Base-by-base conservation (phyloP, 2,113 vertebrate species). In the Thunnus thynnus region DNA sequence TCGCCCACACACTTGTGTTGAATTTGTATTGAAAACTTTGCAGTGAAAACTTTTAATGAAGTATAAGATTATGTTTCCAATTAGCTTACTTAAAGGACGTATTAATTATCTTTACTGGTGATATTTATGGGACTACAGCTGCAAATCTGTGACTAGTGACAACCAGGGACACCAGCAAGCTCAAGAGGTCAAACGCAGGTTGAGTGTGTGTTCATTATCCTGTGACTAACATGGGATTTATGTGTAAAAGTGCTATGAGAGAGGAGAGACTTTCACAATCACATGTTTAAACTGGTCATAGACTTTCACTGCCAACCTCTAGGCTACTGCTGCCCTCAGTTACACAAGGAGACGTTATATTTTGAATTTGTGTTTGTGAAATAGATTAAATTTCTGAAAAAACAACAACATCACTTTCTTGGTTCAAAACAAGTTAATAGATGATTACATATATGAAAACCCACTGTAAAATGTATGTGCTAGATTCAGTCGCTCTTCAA, bases 111-210 rank as follows among this genome's bases (percentile, higher is more conserved):
- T 66, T 58, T 20, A 44, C 48, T 7, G 18, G 58, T 76, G 27
- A 62, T 64, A 68, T 71, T 50, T 76, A 50, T 74, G 55, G 27
- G 44, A 68, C 14, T 17, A 6, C 36, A 72, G 41, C 63, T 27
- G 67, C 58, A 61, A 8, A 71, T 47, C 68, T 72, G 60, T 76
- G 58, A 84, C 67, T 12, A 46, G 48, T 62, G 58, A 55, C 14
- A 0, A 71, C 5, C 18, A 61, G 32, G 48, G 67, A 72, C 14
- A 66, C 7, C 55, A 56, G 72, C 25, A 20, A 32, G 32, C 55
- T 64, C 25, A 47, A 65, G 76, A 72, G 63, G 71, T 78, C 71
- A 86, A 77, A 82, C 13, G 5, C 67, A 62, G 76, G 65, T 74
- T 62, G 75, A 60, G 44, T 2, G 18, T 22, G 44, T 65, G 55